phyloP scores from a whole-genome alignment of 2,888 invertebrate genomes.

The Papilio elwesi region DNA sequence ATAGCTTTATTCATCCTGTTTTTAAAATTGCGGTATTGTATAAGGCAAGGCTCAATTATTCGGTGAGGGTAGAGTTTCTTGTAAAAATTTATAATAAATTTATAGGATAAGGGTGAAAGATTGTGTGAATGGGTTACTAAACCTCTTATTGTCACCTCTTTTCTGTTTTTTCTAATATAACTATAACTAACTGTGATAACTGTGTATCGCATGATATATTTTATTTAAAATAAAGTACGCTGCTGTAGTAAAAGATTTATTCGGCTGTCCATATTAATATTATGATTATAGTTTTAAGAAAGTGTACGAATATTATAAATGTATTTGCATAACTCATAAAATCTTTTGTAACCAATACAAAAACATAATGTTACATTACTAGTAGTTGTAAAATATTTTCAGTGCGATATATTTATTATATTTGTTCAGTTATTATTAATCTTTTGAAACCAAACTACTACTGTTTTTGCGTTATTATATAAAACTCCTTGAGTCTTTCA shows the following conservation, averaged over 20 bases:
- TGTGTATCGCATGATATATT: too few relatives aligned
- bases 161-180: too few relatives aligned
- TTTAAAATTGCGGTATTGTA: background rate
- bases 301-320: background rate
- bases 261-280: background rate
- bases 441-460: background rate
- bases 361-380: background rate
- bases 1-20: conserved; percentile 12
- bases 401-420: background rate
- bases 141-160: too few relatives aligned
- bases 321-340: background rate
- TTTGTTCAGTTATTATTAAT: background rate
- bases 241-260: background rate
- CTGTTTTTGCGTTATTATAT: background rate
- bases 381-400: background rate
- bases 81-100: background rate
- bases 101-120: background rate
- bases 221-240: too few relatives aligned
- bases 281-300: background rate
- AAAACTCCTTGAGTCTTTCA: background rate
- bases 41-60: conserved; percentile 1
- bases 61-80: background rate
- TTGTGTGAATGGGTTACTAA: background rate
- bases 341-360: background rate
- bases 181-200: too few relatives aligned